phyloP scores from a whole-genome alignment of 1,140 invertebrate genomes.

The Drosophila tristis region DNA sequence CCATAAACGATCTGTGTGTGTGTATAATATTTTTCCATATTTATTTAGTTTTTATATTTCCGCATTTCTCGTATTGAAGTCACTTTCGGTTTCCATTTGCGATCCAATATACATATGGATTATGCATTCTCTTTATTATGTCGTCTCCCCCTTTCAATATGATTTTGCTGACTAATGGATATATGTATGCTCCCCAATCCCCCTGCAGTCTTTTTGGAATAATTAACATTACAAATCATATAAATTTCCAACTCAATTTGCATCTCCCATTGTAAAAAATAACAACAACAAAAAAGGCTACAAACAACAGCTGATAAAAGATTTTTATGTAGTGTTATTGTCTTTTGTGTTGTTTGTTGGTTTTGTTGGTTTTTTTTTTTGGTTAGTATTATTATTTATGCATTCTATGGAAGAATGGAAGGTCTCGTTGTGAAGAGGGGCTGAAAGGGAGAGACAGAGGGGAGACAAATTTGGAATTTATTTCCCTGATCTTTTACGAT shows the following conservation, averaged over 20 bases:
- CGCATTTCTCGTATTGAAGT: slow-evolving; percentile 54
- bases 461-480: no score
- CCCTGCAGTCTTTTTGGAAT: slow-evolving; percentile 25
- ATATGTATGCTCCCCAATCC: neutral
- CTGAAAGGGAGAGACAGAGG: no score
- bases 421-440: slow-evolving; percentile 30
- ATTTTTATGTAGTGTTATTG: slow-evolving; percentile 19
- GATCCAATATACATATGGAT: slow-evolving; percentile 11
- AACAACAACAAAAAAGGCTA: slow-evolving; percentile 18
- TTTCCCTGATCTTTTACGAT: slow-evolving; percentile 36
- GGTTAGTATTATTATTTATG: slow-evolving; percentile 61
- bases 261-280: slow-evolving; percentile 55
- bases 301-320: slow-evolving; percentile 37
- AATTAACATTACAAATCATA: slow-evolving; percentile 82
- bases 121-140: slow-evolving; percentile 63
- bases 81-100: slow-evolving; percentile 68
- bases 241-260: slow-evolving; percentile 64
- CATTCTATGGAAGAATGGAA: slow-evolving; percentile 51
- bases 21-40: slow-evolving; percentile 22
- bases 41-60: slow-evolving; percentile 36
- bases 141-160: slow-evolving; percentile 26
- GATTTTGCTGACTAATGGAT: slow-evolving; percentile 67
- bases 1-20: neutral
- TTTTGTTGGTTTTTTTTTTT: slow-evolving; percentile 17
- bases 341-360: slow-evolving; percentile 19